These are phyloP conservation scores for Conomelus anceps DNA, from an alignment of 2,888 invertebrate genomes.

Conservation along the genomic window DNA sequence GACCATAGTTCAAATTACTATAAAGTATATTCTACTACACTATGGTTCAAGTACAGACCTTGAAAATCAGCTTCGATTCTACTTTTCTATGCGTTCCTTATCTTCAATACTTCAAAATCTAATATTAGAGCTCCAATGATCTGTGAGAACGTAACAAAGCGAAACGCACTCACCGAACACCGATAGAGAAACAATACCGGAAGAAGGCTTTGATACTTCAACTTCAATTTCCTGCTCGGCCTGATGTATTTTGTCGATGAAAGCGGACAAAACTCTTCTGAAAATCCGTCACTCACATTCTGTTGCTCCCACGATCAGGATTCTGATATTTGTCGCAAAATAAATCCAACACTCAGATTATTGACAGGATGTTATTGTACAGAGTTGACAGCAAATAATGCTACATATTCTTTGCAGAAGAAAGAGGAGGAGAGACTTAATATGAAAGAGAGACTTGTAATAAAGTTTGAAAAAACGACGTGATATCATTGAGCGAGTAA, in stretches of 20 bases:
- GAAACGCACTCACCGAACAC: neutral
- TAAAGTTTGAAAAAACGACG: neutral
- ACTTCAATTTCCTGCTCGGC: neutral
- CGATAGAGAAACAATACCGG: neutral
- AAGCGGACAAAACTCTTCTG: too few species aligned
- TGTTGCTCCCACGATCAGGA: neutral
- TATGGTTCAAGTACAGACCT: too few species aligned
- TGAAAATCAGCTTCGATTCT: neutral
- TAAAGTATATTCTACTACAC: too few species aligned
- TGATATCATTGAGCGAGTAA: too few species aligned
- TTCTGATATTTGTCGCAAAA: neutral
- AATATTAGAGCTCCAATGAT: neutral
- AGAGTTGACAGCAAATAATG: neutral
- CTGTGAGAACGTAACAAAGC: neutral
- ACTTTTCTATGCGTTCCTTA: neutral
- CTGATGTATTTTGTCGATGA: neutral
- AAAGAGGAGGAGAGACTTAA: neutral
- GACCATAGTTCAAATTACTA: too few species aligned
- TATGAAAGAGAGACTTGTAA: neutral
- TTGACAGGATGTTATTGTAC: neutral
- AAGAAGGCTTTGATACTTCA: neutral
- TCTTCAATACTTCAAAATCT: neutral
- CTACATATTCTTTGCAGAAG: too few species aligned
- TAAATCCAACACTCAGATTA: neutral
- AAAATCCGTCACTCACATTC: neutral